Conservation (phyloP, 1,140 invertebrate species). For the Polyergus mexicanus region DNA sequence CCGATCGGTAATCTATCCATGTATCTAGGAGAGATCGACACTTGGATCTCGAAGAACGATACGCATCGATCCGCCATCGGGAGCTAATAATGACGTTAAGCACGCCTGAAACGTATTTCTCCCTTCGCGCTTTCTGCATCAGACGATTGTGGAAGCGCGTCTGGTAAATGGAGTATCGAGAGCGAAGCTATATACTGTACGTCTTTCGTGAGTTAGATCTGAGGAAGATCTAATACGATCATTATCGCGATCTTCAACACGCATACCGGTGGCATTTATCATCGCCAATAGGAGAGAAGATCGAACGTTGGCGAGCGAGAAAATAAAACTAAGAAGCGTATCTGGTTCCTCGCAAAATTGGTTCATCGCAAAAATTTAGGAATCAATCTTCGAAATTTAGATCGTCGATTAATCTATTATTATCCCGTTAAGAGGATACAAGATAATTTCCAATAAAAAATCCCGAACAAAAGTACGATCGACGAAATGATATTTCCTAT, state of each 20-base stretch:
- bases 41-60: conserved; percentile 6
- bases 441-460: neutral
- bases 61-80: conserved; percentile 32
- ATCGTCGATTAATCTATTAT: neutral
- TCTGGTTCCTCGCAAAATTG: too few relatives aligned
- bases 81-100: conserved; percentile 47
- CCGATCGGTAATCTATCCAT: neutral
- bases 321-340: neutral
- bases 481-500: conserved; percentile 12
- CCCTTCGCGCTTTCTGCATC: neutral
- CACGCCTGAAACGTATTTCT: neutral
- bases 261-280: neutral
- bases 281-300: neutral
- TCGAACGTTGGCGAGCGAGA: neutral
- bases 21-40: conserved; percentile 16
- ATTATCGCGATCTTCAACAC: conserved; percentile 1
- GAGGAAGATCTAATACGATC: neutral
- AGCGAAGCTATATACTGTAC: neutral
- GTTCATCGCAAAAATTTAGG: neutral
- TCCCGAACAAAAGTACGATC: neutral
- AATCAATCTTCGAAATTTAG: neutral
- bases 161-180: neutral
- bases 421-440: too few relatives aligned
- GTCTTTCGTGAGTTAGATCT: neutral
- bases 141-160: neutral